phyloP scores from a whole-genome alignment of 2,113 vertebrate species.

The Motacilla alba region DNA sequence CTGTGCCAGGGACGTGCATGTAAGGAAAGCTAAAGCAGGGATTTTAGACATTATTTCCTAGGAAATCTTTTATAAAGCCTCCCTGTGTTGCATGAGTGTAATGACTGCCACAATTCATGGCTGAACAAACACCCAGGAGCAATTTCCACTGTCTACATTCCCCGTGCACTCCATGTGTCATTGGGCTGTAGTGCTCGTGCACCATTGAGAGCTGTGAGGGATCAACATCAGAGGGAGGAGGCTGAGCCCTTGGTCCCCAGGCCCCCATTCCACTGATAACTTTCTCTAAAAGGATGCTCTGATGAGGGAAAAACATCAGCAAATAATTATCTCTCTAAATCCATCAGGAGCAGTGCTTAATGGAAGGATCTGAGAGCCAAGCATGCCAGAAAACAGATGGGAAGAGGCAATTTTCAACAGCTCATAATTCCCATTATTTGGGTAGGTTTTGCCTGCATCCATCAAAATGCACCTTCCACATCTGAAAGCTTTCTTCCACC shows the following conservation, averaged over 20 bases:
- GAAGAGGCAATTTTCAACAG: not conserved
- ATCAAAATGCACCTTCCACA: constrained; percentile 8
- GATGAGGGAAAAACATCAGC: not conserved
- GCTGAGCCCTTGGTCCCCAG: not conserved
- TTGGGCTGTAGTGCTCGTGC: not conserved
- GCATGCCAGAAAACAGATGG: not conserved
- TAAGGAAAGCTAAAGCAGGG: not conserved
- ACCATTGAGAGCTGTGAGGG: not conserved
- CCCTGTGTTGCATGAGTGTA: not conserved
- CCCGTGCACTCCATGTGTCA: not conserved
- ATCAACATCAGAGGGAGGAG: not conserved
- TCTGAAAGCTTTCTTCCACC: not conserved
- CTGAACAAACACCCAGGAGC: not conserved
- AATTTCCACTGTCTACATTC: not conserved
- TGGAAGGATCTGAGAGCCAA: not conserved
- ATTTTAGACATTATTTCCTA: not conserved
- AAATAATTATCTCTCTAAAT: not conserved
- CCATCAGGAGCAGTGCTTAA: not conserved
- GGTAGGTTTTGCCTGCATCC: not conserved
- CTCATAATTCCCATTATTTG: not conserved
- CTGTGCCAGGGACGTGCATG: not conserved
- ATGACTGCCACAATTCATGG: not conserved
- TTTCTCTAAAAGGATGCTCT: not conserved
- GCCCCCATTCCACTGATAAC: not conserved
- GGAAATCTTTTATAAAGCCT: not conserved